phyloP scores from a whole-genome alignment of 2,888 invertebrate species.

The Lycocerus yunnanus region DNA sequence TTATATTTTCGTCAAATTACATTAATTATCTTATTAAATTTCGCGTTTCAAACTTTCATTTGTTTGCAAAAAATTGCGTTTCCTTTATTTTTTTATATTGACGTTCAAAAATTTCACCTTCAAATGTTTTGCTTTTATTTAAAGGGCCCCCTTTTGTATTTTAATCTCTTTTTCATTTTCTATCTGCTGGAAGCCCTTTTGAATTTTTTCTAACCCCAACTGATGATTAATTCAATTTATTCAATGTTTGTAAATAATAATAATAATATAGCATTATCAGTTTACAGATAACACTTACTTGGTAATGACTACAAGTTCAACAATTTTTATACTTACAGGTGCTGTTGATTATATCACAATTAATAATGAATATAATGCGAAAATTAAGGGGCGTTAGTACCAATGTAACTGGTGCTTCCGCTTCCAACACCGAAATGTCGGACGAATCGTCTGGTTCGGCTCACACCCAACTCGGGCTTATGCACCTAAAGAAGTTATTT shows the following conservation, averaged over 20 bases:
- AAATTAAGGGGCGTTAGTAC: conserved; percentile 75
- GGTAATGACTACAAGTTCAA: background rate
- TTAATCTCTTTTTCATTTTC: background rate
- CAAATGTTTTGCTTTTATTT: background rate
- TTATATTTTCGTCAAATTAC: background rate
- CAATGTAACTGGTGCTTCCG: conserved; percentile 57
- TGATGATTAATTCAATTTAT: background rate
- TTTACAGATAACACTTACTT: background rate
- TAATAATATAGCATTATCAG: background rate
- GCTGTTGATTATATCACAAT: background rate
- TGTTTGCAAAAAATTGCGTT: background rate
- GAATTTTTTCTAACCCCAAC: background rate
- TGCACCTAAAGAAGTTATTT: conserved; percentile 95
- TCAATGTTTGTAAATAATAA: background rate
- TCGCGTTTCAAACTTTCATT: background rate
- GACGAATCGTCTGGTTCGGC: conserved; percentile 68
- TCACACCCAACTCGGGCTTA: conserved; percentile 88
- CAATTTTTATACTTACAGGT: background rate
- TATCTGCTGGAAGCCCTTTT: background rate
- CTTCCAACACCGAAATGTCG: conserved; percentile 61
- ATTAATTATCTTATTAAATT: background rate
- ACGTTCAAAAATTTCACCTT: background rate
- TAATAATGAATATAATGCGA: conserved; percentile 86
- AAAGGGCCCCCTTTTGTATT: background rate
- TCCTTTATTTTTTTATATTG: background rate